Percentiles rank a stretch among this genome's conserved stretches.
These are phyloP conservation scores for Cirrhinus mrigala DNA, from an alignment of 2,797 vertebrate genomes.

Conservation along the genomic window DNA sequence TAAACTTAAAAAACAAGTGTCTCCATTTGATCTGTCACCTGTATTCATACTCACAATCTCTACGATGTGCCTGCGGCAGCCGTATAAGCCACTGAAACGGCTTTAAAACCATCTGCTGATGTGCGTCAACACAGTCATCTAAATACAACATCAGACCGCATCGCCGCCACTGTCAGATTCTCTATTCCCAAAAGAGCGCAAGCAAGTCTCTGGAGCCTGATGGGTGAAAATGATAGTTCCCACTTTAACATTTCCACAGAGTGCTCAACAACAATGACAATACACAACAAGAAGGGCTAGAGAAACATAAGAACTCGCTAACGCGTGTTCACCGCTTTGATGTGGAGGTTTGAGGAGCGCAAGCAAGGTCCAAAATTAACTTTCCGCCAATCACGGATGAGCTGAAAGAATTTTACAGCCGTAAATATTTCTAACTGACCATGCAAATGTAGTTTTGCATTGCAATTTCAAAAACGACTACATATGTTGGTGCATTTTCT, in stretches of 20 bases:
- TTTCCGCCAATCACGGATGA: not conserved
- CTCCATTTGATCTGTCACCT: slow-evolving; percentile 54
- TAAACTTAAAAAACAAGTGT: slow-evolving; percentile 46
- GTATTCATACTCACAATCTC: slow-evolving; percentile 45
- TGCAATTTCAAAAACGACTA: not conserved
- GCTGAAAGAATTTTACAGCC: not conserved
- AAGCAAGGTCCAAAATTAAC: slow-evolving; percentile 25
- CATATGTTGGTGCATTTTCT: not conserved
- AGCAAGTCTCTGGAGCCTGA: slow-evolving; percentile 45
- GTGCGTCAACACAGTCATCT: slow-evolving; percentile 48
- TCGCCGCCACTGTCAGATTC: slow-evolving; percentile 42
- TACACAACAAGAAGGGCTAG: slow-evolving; percentile 16
- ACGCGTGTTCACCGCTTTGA: not conserved
- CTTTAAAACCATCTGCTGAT: slow-evolving; percentile 47
- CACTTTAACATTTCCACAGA: slow-evolving; percentile 48
- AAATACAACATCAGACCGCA: slow-evolving; percentile 51
- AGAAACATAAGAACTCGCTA: slow-evolving; percentile 29
- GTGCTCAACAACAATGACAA: slow-evolving; percentile 39
- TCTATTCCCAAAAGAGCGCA: slow-evolving; percentile 43
- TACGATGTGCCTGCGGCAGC: slow-evolving; percentile 30
- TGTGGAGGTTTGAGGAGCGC: not conserved
- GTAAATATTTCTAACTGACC: not conserved
- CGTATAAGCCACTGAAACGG: slow-evolving; percentile 37
- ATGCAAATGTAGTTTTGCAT: not conserved
- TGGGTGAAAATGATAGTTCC: slow-evolving; percentile 50